Evolutionary conservation across 1,140 invertebrate genomes (phyloP).

Genomic region (Eriocheir sinensis): DNA sequence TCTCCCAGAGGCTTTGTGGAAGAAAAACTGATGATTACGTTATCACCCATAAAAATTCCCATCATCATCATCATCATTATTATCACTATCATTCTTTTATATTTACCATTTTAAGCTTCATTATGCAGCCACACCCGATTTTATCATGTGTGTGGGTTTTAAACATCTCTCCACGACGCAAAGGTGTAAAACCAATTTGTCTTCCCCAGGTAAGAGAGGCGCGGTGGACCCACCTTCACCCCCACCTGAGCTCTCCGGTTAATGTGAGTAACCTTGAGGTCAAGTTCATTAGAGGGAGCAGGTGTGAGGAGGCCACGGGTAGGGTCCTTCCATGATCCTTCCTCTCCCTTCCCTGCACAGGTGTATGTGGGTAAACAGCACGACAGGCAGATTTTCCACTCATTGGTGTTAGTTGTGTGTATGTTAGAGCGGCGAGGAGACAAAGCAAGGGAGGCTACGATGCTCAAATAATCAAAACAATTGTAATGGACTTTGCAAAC

Average conservation of each 20-base stretch:
- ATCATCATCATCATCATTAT: background rate
- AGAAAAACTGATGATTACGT: background rate
- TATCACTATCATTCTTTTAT: background rate
- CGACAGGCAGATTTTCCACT: too few species aligned
- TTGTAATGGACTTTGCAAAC: too few species aligned
- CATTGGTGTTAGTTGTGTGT: too few species aligned
- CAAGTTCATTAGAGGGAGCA: background rate
- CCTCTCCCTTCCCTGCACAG: background rate
- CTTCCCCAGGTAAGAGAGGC: background rate
- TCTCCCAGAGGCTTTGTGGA: background rate
- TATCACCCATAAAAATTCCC: background rate
- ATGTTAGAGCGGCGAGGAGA: too few species aligned
- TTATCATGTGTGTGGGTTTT: background rate
- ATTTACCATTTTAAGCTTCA: too few species aligned
- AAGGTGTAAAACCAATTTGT: background rate
- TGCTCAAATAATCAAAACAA: too few species aligned
- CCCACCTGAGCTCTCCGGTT: background rate
- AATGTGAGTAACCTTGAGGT: slow-evolving; percentile 15
- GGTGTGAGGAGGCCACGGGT: background rate
- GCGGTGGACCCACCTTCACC: background rate
- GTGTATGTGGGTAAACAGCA: background rate
- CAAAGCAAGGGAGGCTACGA: too few species aligned
- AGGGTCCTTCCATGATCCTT: too few species aligned
- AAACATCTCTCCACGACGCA: background rate
- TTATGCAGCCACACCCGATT: background rate